Conservation (phyloP, 1,140 invertebrate species). For the Brachionus sp. region DNA sequence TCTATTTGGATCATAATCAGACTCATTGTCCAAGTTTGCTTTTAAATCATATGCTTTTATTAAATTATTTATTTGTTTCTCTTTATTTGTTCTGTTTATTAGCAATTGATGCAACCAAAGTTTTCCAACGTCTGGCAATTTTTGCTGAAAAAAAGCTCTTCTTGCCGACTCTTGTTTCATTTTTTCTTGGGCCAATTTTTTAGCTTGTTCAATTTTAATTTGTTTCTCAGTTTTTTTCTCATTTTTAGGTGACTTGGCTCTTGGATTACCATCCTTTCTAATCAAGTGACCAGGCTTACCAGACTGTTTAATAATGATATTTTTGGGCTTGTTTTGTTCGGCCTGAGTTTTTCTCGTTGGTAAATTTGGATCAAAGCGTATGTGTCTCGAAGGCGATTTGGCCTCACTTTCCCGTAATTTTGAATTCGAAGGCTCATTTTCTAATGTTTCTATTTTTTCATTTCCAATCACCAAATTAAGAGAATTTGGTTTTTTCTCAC, state of each 20-base stretch:
- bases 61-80: not conserved
- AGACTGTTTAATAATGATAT: slow-evolving; percentile 5
- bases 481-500: not conserved
- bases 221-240: not conserved
- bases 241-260: not conserved
- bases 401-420: not conserved
- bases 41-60: not conserved
- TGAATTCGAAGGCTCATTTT: slow-evolving; percentile 24
- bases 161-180: slow-evolving; percentile 34
- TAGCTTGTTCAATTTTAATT: slow-evolving; percentile 14
- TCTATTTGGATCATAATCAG: slow-evolving; percentile 6
- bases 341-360: not conserved
- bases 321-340: not conserved
- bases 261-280: not conserved
- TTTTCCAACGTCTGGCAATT: slow-evolving; percentile 33
- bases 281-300: slow-evolving; percentile 24
- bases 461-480: not conserved
- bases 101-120: slow-evolving; percentile 33
- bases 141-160: slow-evolving; percentile 17
- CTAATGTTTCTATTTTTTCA: slow-evolving; percentile 23
- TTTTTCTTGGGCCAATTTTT: slow-evolving; percentile 2
- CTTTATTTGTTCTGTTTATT: slow-evolving; percentile 6
- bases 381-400: not conserved
- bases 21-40: not conserved
- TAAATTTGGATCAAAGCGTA: slow-evolving; percentile 25